These are phyloP conservation scores for Drosophila meridiana DNA, from an alignment of 2,888 invertebrate genomes.

Conservation along the genomic window DNA sequence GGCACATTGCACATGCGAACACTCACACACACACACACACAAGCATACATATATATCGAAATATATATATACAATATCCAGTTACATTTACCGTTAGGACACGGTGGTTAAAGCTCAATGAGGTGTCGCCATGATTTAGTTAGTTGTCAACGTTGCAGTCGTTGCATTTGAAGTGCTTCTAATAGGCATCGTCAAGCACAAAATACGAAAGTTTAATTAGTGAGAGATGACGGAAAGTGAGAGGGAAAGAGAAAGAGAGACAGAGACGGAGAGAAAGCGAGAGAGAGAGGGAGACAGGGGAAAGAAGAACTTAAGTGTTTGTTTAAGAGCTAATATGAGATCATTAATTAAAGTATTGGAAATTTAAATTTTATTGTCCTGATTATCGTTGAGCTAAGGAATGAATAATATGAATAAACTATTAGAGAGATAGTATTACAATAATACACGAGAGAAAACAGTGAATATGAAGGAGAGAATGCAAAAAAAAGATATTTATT, in stretches of 20 bases:
- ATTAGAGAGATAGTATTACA: too few species aligned
- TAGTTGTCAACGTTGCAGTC: constrained; percentile 49
- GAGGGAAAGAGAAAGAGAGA: background rate
- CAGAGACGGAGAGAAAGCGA: background rate
- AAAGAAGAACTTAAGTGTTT: too few species aligned
- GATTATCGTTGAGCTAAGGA: too few species aligned
- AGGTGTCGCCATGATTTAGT: constrained; percentile 72
- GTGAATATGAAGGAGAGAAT: too few species aligned
- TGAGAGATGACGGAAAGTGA: background rate
- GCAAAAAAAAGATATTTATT: too few species aligned
- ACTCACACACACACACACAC: constrained; percentile 1
- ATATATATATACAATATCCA: constrained; percentile 7
- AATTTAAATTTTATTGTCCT: too few species aligned
- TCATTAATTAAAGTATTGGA: too few species aligned
- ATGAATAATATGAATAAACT: too few species aligned
- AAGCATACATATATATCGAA: background rate
- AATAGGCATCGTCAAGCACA: constrained; percentile 1
- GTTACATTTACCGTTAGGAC: constrained; percentile 41
- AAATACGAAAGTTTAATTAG: background rate
- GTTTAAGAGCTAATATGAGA: too few species aligned
- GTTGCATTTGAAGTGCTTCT: constrained; percentile 33
- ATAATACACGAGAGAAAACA: too few species aligned
- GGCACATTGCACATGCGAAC: constrained; percentile 39
- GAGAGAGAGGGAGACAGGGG: background rate
- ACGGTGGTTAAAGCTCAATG: constrained; percentile 73